Evolutionary conservation across 64 coral and sea anemone genomes (phyloP), one percentile per base, ranked within the genome.

Genomic region (Stichodactyla mertensii): DNA sequence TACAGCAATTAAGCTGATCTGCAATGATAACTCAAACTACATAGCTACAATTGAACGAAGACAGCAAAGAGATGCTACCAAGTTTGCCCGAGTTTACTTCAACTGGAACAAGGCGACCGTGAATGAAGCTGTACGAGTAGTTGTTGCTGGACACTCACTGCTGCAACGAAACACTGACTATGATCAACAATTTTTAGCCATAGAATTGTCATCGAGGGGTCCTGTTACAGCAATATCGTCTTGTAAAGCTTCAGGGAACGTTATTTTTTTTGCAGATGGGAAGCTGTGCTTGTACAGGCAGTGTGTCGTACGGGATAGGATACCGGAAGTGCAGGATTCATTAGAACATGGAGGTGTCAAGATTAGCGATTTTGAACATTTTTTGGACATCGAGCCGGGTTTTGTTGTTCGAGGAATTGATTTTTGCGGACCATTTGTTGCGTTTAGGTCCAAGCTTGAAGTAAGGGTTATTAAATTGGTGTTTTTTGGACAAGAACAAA

Each of bases 11-110:
- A 97, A 88, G 45, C 55, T 97, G n/a, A 90, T 97, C 23, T 97
- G 85, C 61, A 97, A 97, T 54, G 88, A 97, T 61, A 93, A 69
- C 54, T 91, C 87, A 22, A 93, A 93, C 86, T 97, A 92, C 52
- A 70, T 97, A 15, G 79, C 92, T 16, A 92, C 94, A 4, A 77
- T 97, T 51, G 94, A 97, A 26, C 84, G 70, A 36, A 90, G 85
- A 92, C 86, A 84, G 12, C 69, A 84, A 20, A 61, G 91, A 56
- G 79, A 84, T 8, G 88, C 79, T 14, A 58, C 77, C 0, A 87
- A 62, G 55, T 89, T 87, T 85, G 85, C 91, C 5, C 81, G 94
- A 52, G 94, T 92, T 11, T 97, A 97, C 80, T 97, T 97, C 71
- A 97, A 97, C 61, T 97, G 94, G 94, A 87, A 86, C 77, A 77